phyloP scores from a whole-genome alignment of 2,113 vertebrate genomes.

The Urocitellus parryii region DNA sequence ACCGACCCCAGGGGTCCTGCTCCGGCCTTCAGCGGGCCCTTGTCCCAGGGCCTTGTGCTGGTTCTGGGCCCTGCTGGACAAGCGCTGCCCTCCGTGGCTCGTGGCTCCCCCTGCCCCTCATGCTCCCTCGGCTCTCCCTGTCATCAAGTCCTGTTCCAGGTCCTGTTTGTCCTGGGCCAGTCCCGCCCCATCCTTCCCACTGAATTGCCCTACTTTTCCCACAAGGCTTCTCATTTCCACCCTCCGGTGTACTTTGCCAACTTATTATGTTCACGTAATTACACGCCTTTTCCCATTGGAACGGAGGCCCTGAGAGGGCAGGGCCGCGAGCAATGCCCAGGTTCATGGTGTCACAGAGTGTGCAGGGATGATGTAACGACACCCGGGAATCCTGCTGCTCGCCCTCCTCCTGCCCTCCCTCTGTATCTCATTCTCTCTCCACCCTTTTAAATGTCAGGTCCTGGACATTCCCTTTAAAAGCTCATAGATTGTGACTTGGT shows the following conservation, averaged over 20 bases:
- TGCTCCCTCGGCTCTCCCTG: neutral
- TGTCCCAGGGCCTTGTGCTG: neutral
- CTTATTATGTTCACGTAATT: neutral
- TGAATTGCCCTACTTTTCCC: neutral
- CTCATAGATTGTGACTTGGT: neutral
- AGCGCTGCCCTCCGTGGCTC: accelerated
- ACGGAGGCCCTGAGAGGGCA: neutral
- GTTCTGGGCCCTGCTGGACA: neutral
- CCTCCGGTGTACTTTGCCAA: accelerated
- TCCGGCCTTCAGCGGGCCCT: neutral
- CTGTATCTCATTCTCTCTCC: neutral
- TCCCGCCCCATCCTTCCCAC: neutral
- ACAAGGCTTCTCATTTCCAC: neutral
- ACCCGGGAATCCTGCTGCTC: neutral
- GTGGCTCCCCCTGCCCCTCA: neutral
- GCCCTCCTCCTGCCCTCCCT: too few species aligned
- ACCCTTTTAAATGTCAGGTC: neutral
- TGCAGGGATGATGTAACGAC: too few species aligned
- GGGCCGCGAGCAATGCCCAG: neutral
- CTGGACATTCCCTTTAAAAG: neutral
- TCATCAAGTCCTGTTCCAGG: neutral
- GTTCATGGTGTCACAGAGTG: too few species aligned
- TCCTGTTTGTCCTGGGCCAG: neutral
- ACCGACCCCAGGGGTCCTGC: too few species aligned
- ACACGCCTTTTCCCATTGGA: too few species aligned